Conservation (phyloP, 2,797 vertebrate genomes). For the Lateolabrax maculatus region DNA sequence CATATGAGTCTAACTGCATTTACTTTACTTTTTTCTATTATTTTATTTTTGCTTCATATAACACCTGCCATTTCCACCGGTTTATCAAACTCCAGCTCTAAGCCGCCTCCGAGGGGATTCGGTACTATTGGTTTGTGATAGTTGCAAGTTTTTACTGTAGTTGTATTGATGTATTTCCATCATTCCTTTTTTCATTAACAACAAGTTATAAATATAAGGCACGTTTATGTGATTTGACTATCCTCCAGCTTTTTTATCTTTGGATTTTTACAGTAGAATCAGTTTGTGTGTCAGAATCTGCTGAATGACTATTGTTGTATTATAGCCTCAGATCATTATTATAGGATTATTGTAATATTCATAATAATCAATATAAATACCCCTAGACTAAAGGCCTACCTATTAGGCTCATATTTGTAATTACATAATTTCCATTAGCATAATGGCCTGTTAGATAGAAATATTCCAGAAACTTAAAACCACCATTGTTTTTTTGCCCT, state of each 20-base stretch:
- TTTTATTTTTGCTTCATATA: constrained; percentile 71
- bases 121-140: constrained; percentile 56
- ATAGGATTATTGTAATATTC: background rate
- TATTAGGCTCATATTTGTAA: background rate
- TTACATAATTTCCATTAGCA: background rate
- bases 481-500: constrained; percentile 8
- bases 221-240: constrained; percentile 44
- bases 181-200: constrained; percentile 70
- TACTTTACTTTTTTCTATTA: constrained; percentile 46
- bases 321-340: background rate
- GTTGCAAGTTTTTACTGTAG: constrained; percentile 49
- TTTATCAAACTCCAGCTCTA: constrained; percentile 59
- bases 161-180: constrained; percentile 72
- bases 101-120: constrained; percentile 59
- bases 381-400: background rate
- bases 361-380: background rate
- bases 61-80: constrained; percentile 77
- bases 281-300: background rate
- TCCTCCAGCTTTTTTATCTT: constrained; percentile 33
- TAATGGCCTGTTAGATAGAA: background rate
- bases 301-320: background rate
- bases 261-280: constrained; percentile 10
- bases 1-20: constrained; percentile 71
- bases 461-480: constrained; percentile 1
- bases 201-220: constrained; percentile 50